Evolutionary conservation across 2,888 invertebrate genomes (phyloP).

Genomic region (Leucozona laternaria): DNA sequence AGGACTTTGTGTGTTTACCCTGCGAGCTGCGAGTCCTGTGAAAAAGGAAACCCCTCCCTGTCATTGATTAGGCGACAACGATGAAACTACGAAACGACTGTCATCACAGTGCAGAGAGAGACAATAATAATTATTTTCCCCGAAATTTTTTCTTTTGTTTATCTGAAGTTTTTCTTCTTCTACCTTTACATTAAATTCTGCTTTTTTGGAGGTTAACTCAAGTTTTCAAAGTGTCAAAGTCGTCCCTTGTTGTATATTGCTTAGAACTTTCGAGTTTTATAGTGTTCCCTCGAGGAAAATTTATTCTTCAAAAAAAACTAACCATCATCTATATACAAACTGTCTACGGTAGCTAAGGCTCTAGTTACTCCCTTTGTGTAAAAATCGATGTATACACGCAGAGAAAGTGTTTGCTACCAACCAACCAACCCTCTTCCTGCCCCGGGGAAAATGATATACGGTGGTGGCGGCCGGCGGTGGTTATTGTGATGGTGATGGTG

Average conservation of each 20-base stretch:
- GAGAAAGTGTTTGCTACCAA: conserved; percentile 49
- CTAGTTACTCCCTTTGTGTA: conserved; percentile 64
- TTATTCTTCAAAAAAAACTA: conserved; percentile 4
- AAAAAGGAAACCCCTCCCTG: conserved; percentile 71
- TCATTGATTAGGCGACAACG: conserved; percentile 47
- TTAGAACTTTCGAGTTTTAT: conserved; percentile 37
- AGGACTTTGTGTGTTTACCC: conserved; percentile 47
- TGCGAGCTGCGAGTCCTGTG: conserved; percentile 25
- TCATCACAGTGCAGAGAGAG: conserved; percentile 6
- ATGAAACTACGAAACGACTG: conserved; percentile 16
- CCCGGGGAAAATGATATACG: conserved; percentile 22
- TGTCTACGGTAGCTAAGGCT: conserved; percentile 23
- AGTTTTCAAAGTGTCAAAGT: conserved; percentile 15
- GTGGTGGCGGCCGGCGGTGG: too few species aligned
- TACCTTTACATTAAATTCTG: background rate
- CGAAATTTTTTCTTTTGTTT: conserved; percentile 1
- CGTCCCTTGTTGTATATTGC: conserved; percentile 33
- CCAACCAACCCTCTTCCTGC: conserved; percentile 1
- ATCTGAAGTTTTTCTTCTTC: background rate
- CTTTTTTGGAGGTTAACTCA: conserved; percentile 21
- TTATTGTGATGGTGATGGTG: conserved; percentile 4
- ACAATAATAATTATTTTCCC: conserved; percentile 11
- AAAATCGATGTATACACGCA: conserved; percentile 71
- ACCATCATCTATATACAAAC: conserved; percentile 20
- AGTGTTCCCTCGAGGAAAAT: background rate